phyloP scores from a whole-genome alignment of 2,113 vertebrate genomes.

The Eptesicus fuscus region DNA sequence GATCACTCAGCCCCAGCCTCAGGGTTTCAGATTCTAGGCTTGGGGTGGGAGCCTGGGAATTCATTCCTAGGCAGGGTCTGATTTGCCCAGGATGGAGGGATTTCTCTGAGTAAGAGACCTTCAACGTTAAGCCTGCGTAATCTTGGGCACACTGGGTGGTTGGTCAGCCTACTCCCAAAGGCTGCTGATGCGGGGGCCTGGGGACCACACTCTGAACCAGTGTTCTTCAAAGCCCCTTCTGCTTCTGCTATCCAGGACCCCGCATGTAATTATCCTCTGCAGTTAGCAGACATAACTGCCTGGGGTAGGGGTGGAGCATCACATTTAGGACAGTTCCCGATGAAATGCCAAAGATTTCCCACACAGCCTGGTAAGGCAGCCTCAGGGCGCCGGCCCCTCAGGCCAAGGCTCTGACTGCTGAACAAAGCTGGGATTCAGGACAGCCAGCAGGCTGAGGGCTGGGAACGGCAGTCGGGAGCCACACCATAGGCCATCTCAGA shows the following conservation, averaged over 20 bases:
- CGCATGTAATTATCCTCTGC: background rate
- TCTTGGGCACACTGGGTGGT: background rate
- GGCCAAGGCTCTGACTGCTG: background rate
- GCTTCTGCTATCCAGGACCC: background rate
- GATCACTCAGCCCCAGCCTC: background rate
- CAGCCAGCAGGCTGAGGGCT: background rate
- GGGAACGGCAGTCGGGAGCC: background rate
- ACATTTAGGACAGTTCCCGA: background rate
- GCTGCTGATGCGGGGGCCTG: background rate
- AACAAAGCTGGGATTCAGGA: constrained; percentile 28
- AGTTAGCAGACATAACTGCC: background rate
- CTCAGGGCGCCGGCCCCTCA: background rate
- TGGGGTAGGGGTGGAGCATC: accelerated
- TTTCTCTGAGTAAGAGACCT: background rate
- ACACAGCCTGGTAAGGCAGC: background rate
- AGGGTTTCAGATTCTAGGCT: background rate
- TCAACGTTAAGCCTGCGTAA: background rate
- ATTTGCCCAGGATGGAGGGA: background rate
- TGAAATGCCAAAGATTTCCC: background rate
- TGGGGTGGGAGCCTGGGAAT: background rate
- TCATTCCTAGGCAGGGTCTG: no score
- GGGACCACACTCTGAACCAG: no score
- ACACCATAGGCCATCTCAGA: background rate
- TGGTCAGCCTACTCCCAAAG: background rate
- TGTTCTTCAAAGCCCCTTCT: background rate